Percentiles rank a stretch among this genome's conserved stretches.
Conservation (phyloP, 2,888 invertebrate species). For the Desoria tigrina region DNA sequence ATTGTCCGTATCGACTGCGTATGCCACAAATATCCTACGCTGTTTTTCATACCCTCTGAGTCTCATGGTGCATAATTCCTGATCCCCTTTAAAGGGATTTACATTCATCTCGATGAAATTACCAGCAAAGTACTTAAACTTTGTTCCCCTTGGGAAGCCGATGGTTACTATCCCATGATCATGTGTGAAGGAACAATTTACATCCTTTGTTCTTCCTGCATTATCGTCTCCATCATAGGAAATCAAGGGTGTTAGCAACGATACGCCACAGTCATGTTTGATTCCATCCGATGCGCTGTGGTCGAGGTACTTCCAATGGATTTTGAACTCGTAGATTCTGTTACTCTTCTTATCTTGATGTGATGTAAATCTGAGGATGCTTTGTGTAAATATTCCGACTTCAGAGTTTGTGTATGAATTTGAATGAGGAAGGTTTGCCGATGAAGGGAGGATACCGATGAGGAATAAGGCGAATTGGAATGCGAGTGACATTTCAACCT, state of each 20-base stretch:
- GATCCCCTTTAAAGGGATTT: background rate
- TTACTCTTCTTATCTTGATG: too few species aligned
- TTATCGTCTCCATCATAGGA: background rate
- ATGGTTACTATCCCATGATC: background rate
- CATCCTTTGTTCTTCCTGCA: background rate
- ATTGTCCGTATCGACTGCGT: background rate
- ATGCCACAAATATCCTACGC: conserved; percentile 1
- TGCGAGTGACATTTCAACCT: too few species aligned
- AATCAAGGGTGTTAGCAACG: background rate
- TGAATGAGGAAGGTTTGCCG: too few species aligned
- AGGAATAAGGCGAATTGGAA: too few species aligned
- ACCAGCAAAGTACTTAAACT: background rate
- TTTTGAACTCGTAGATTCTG: background rate
- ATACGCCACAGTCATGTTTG: background rate
- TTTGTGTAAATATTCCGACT: too few species aligned
- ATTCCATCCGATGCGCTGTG: background rate
- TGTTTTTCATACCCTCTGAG: background rate
- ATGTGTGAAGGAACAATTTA: background rate
- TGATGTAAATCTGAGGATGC: too few species aligned
- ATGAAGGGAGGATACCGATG: too few species aligned
- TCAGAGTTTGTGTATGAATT: too few species aligned
- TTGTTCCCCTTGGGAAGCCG: background rate
- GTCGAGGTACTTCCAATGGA: background rate
- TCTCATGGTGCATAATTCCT: conserved; percentile 7
- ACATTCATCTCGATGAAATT: background rate